Base-by-base conservation (phyloP, 2,113 vertebrate species). In the Pyrgilauda ruficollis region DNA sequence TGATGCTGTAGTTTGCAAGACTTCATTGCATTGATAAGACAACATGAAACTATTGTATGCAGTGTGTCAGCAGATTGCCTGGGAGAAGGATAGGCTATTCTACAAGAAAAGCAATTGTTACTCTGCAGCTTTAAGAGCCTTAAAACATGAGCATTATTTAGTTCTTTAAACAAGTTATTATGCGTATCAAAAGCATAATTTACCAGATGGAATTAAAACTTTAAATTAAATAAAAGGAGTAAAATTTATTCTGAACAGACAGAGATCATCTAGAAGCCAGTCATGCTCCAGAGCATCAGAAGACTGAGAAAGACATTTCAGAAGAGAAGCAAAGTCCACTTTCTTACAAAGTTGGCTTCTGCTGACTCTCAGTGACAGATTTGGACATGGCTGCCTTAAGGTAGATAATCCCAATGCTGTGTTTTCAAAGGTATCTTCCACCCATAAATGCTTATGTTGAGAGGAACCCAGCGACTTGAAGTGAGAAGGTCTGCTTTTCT, bases 401-500 rank as follows among this genome's bases (percentile, higher is more conserved):
- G 9, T 20, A 67, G 2, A 12, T 37, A 87, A 52, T 39, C 11
- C 10, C n/a, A 74, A 0, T 22, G 13, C 2, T 69, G 14, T 76
- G 8, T 47, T 87, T 93, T 77, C 59, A 69, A 64, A 80, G 37
- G 27, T 19, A 22, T 47, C 10, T 61, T 69, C 33, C 23, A 68
- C 27, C 7, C 16, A 2, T 22, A 72, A 43, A 7, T 47, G 30
- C 12, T 73, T 52, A 26, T 33, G 7, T 61, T 2, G 1, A 44
- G 21, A 75, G 18, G 20, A 56, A 56, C 6, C 2, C 53, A 52
- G 20, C 0, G 1, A 76, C 16, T 22, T 2, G 1, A 80, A 86
- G 35, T 28, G 33, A 76, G 30, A 49, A 83, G 27, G 24, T 66
- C 53, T 76, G 33, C 18, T 83, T 67, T 89, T 73, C 39, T 93